Evolutionary conservation across 2,113 vertebrate species (phyloP).

Genomic region (Mirounga angustirostris): DNA sequence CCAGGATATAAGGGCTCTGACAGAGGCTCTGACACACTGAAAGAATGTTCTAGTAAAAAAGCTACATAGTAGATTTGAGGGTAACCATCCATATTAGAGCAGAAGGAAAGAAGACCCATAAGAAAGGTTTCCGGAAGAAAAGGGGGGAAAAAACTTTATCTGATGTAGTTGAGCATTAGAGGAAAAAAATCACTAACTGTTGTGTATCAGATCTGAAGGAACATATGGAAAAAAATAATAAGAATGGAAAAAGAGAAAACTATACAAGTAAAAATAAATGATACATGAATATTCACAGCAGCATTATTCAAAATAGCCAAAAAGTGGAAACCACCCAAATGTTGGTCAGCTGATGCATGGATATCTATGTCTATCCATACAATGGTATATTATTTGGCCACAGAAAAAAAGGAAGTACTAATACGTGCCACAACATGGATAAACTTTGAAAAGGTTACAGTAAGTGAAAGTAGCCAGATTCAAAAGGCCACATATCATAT

Average conservation of each 20-base stretch:
- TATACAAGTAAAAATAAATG: slow-evolving; percentile 30
- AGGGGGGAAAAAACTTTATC: not conserved
- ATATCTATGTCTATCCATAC: not conserved
- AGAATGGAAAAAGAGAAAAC: not conserved
- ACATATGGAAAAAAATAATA: not conserved
- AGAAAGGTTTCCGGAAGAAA: not conserved
- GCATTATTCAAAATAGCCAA: not conserved
- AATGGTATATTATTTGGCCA: not conserved
- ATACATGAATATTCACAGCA: not conserved
- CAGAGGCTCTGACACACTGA: not conserved
- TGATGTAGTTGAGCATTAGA: not conserved
- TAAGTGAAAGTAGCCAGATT: not conserved
- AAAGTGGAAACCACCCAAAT: not conserved
- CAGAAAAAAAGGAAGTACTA: not conserved
- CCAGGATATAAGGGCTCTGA: not conserved
- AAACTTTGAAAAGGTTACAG: not conserved
- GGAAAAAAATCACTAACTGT: not conserved
- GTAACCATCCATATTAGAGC: not conserved
- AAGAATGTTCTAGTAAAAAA: not conserved
- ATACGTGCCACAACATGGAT: not conserved
- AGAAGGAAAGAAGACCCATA: not conserved
- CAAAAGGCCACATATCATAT: not conserved
- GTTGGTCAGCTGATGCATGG: not conserved
- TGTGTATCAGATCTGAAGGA: not conserved
- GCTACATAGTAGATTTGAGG: not conserved